Evolutionary conservation across 2,113 vertebrate species (phyloP).

Genomic region (Alligator mississippiensis): DNA sequence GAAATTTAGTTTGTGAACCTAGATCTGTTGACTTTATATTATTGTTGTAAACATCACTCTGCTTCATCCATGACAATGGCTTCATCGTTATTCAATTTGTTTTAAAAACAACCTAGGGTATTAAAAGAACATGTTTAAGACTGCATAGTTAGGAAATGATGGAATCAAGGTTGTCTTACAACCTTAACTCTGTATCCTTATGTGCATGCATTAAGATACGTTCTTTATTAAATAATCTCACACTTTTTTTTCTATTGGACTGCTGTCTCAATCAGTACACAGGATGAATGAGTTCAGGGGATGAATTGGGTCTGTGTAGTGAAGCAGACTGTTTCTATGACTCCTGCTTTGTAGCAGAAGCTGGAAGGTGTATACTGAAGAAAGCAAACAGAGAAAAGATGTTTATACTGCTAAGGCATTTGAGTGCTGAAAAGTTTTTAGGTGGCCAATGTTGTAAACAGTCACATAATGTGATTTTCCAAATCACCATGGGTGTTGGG

Average conservation of each 20-base stretch:
- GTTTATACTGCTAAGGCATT: neutral
- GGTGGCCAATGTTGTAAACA: neutral
- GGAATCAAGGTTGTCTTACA: neutral
- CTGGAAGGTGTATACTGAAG: conserved; percentile 16
- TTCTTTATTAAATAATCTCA: neutral
- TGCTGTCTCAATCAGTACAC: neutral
- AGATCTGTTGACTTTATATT: neutral
- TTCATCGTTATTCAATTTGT: neutral
- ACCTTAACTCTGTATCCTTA: neutral
- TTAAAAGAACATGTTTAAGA: neutral
- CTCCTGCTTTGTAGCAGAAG: conserved; percentile 19
- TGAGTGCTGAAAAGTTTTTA: conserved; percentile 25
- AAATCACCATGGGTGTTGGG: neutral
- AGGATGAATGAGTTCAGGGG: neutral
- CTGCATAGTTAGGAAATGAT: neutral
- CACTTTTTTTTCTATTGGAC: neutral
- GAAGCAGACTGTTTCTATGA: neutral
- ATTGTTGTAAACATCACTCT: neutral
- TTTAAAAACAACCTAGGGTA: neutral
- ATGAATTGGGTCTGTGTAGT: neutral
- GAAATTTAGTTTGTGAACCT: neutral
- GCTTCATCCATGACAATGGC: neutral
- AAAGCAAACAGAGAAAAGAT: neutral
- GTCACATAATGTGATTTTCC: neutral
- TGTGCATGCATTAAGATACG: accelerated